Percentiles rank a stretch among this genome's conserved stretches.
phyloP scores from a whole-genome alignment of 2,113 vertebrate genomes.

The Telmatochromis sp. region DNA sequence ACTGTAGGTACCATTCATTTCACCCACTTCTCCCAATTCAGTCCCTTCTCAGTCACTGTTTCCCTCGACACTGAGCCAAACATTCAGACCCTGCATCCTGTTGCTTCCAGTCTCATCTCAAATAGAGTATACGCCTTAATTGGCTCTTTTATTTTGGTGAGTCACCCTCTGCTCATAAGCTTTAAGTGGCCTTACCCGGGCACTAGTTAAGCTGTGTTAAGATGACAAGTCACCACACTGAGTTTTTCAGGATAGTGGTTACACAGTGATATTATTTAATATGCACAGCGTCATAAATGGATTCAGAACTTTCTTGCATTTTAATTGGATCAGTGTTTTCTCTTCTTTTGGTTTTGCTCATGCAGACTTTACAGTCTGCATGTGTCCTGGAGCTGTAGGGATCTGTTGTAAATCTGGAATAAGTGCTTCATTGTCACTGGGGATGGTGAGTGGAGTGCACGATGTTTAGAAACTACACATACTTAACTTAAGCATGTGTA shows the following conservation, averaged over 20 bases:
- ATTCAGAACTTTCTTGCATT: not conserved
- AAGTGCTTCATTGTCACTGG: constrained; percentile 1
- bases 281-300: not conserved
- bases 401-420: not conserved
- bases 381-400: not conserved
- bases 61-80: not conserved
- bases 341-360: not conserved
- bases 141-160: not conserved
- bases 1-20: not conserved
- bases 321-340: not conserved
- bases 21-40: not conserved
- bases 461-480: constrained; percentile 23
- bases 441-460: constrained; percentile 32
- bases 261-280: not conserved
- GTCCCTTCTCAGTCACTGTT: not conserved
- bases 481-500: constrained; percentile 68
- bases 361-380: not conserved
- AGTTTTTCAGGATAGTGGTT: not conserved
- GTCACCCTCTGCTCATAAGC: not conserved
- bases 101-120: not conserved
- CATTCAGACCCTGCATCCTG: not conserved
- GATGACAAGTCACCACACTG: not conserved
- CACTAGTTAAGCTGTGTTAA: not conserved
- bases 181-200: not conserved
- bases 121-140: not conserved